Conservation (phyloP, 2,113 vertebrate species). For the Mixornis gularis region DNA sequence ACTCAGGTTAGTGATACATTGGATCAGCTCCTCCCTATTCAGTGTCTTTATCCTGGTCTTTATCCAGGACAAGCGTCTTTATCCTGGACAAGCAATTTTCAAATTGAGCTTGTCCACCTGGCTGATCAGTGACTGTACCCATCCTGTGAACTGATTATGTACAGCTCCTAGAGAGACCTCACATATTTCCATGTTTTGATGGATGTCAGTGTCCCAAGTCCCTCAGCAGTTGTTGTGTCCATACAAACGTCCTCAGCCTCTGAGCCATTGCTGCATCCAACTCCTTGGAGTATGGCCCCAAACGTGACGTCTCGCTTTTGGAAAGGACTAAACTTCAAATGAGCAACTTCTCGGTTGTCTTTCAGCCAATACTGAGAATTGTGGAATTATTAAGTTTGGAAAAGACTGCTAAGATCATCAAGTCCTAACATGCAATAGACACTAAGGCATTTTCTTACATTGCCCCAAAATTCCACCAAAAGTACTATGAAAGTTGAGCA, state of each 20-base stretch:
- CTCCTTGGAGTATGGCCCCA: no score
- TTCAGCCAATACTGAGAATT: background rate
- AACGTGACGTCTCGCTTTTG: background rate
- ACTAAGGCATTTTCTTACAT: background rate
- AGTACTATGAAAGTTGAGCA: background rate
- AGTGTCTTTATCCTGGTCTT: background rate
- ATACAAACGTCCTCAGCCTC: rapidly evolving
- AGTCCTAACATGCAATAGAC: background rate
- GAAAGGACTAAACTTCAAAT: background rate
- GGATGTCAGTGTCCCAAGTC: background rate
- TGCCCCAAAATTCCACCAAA: background rate
- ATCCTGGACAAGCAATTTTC: background rate
- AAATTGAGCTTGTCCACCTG: background rate
- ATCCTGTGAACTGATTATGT: background rate
- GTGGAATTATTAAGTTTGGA: background rate
- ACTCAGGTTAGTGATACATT: background rate
- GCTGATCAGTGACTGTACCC: background rate
- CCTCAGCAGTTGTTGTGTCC: background rate
- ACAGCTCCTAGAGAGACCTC: background rate
- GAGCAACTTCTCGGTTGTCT: background rate
- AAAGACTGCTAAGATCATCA: background rate
- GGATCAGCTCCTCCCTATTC: background rate
- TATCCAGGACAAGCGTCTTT: no score
- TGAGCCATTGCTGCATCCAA: background rate
- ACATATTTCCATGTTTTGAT: background rate